These are phyloP conservation scores for Chelon labrosus DNA, from an alignment of 2,797 vertebrate genomes.

Conservation along the genomic window DNA sequence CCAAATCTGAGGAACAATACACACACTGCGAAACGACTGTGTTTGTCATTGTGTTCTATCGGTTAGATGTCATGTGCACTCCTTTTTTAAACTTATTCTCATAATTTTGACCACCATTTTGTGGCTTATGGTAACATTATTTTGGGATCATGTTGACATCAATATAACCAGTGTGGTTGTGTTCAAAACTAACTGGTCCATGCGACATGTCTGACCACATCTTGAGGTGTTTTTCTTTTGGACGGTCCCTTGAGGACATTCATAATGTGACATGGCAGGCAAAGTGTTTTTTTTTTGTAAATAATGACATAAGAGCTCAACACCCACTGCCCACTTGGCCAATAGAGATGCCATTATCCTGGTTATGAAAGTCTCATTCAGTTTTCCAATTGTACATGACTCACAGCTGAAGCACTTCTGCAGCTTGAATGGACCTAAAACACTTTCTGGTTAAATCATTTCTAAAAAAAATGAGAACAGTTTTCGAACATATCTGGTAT, in stretches of 20 bases:
- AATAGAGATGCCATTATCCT: too few species aligned
- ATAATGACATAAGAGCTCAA: not conserved
- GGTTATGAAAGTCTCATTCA: too few species aligned
- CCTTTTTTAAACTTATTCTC: not conserved
- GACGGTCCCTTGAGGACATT: not conserved
- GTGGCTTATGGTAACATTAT: not conserved
- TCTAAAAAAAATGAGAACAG: too few species aligned
- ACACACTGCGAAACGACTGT: not conserved
- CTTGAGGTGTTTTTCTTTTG: not conserved
- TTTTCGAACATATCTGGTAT: too few species aligned
- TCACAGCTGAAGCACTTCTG: not conserved
- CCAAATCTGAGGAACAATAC: slow-evolving; percentile 11
- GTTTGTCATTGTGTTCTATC: too few species aligned
- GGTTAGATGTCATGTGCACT: not conserved
- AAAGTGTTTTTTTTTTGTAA: not conserved
- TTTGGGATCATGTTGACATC: slow-evolving; percentile 3
- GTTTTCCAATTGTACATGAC: not conserved
- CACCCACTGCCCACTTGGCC: too few species aligned
- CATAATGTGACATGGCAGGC: not conserved
- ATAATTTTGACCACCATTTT: not conserved
- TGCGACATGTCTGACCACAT: not conserved
- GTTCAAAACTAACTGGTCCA: not conserved
- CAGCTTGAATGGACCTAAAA: not conserved
- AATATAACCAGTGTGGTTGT: too few species aligned
- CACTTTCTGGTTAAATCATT: not conserved